Evolutionary conservation across 1,140 invertebrate genomes (phyloP).

Genomic region (Pristionchus pacificus): DNA sequence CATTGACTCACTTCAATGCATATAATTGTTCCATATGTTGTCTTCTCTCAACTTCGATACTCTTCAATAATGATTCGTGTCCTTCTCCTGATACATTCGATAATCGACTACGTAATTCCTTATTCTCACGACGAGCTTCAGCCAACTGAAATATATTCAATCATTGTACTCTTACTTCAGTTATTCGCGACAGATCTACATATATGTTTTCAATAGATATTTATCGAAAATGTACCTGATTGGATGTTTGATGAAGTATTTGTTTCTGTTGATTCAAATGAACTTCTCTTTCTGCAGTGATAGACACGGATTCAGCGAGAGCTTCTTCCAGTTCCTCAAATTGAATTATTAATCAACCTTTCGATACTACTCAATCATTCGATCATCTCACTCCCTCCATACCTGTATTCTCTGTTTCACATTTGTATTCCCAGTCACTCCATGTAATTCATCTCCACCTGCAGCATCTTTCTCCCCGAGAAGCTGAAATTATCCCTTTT

Average conservation of each 20-base stretch:
- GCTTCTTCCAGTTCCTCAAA: constrained; percentile 76
- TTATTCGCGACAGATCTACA: not conserved
- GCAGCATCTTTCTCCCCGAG: not conserved
- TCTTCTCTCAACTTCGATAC: constrained; percentile 66
- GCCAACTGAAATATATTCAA: constrained; percentile 52
- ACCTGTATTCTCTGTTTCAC: constrained; percentile 48
- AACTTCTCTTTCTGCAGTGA: constrained; percentile 64
- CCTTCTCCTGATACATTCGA: constrained; percentile 63
- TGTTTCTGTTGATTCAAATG: constrained; percentile 60
- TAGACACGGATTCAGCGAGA: constrained; percentile 65
- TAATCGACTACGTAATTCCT: constrained; percentile 39
- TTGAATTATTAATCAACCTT: constrained; percentile 58
- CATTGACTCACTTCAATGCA: constrained; percentile 69
- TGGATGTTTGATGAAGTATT: constrained; percentile 54
- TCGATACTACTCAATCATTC: not conserved
- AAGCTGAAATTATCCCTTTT: not conserved
- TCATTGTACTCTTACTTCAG: not conserved
- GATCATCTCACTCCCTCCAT: constrained; percentile 40
- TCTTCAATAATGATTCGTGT: constrained; percentile 64
- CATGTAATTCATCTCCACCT: constrained; percentile 3
- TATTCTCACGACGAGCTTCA: constrained; percentile 51
- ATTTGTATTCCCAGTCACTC: constrained; percentile 1
- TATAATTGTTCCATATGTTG: constrained; percentile 71
- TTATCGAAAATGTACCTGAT: constrained; percentile 40
- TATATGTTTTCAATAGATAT: not conserved